phyloP scores from a whole-genome alignment of 2,888 invertebrate genomes.

The Eupelmus urozonus region DNA sequence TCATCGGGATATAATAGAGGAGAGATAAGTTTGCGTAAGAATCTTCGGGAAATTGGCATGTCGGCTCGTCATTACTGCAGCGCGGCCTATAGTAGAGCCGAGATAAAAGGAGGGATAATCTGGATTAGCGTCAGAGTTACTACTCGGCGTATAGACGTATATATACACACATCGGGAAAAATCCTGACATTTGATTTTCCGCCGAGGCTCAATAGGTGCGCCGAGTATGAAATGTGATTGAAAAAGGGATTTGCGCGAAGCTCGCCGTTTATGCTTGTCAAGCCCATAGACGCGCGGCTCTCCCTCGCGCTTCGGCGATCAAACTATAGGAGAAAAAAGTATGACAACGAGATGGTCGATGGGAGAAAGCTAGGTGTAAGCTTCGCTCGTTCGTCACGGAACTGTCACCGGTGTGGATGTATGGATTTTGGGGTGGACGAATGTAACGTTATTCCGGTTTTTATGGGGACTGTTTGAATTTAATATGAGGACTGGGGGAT shows the following conservation, averaged over 20 bases:
- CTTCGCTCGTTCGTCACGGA: neutral
- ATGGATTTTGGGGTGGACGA: no score
- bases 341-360: neutral
- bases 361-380: neutral
- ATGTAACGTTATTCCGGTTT: no score
- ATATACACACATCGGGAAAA: slow-evolving; percentile 22
- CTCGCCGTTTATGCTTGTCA: slow-evolving; percentile 52
- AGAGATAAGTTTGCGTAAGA: neutral
- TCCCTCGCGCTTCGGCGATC: slow-evolving; percentile 1
- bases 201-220: slow-evolving; percentile 45
- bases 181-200: slow-evolving; percentile 59
- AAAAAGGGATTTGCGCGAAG: slow-evolving; percentile 51
- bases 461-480: no score
- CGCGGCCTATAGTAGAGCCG: neutral
- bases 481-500: no score
- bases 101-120: slow-evolving; percentile 59
- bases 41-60: slow-evolving; percentile 20
- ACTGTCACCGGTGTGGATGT: neutral
- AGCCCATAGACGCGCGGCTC: slow-evolving; percentile 26
- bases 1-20: neutral
- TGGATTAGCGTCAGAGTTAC: slow-evolving; percentile 56
- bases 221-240: slow-evolving; percentile 58
- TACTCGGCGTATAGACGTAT: neutral
- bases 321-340: neutral
- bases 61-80: slow-evolving; percentile 4